Evolutionary conservation across 2,888 invertebrate species (phyloP), one percentile per base, ranked within the genome.

Genomic region (Phyto melanocephala): DNA sequence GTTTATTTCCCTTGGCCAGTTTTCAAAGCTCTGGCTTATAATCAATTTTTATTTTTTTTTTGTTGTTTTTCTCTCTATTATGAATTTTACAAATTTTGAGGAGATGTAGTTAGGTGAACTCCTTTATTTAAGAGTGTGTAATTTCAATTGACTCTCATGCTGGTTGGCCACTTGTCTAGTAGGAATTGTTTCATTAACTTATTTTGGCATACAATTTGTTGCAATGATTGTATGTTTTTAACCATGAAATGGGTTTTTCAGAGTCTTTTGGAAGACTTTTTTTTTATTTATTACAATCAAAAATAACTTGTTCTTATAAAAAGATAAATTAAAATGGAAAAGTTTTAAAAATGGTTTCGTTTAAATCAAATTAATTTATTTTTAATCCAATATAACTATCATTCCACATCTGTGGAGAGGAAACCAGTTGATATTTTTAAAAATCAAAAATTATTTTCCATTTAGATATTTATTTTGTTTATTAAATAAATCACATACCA

Each of bases 161-260:
- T 56, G 75, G 17, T 40, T 52, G 24, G 28, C 47, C 60, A 50
- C 67, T 67, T 67, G 47, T 62, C 45, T 28, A 28, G 45, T 24
- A 10, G 54, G 33, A 50, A 42, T 58, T 65, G 56, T 67, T 67
- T 17, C 47, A 17, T 47, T n/a, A 33, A 35, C 15, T 37, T 8
- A 37, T 42, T 37, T 22, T 52, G 8, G 22, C 37, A 8, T 7
- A 24, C 56, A 65, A 47, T 28, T 54, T 74, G n/a, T 8, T 71
- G 22, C 47, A 68, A 52, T 62, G 71, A 90, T 90, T 90, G 89
- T 89, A 88, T 85, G 86, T 88, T 89, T 87, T 90, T 90, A 90
- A 88, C 89, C 90, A 90, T 90, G 90, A 91, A 91, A 91, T 91
- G 90, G 90, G 90, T 90, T 90, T 90, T 89, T 87, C 86, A 86